Evolutionary conservation across 2,888 invertebrate species (phyloP), one percentile per base, ranked within the genome.

Genomic region (Uloborus plumipes): DNA sequence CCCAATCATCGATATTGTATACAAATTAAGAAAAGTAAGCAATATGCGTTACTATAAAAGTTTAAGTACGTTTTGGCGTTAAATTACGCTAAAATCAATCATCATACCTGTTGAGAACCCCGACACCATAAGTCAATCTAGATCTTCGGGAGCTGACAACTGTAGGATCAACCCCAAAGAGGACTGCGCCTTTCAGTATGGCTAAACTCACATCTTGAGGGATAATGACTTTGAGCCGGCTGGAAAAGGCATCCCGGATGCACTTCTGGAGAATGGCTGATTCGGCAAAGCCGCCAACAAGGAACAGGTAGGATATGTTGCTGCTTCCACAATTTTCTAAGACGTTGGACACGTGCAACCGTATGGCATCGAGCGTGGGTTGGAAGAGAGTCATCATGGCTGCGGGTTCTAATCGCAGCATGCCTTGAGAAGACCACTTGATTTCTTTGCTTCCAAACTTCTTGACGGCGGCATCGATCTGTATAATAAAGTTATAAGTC

Each of bases 201-300:
- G 91, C 90, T 82, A 91, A 87, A 50, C 90, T 89, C n/a, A 91
- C 90, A 13, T 90, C 91, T 88, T 91, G 89, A 20, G 89, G 89
- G 62, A 89, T 89, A 49, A 90, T 88, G 14, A 90, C 89, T 72
- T 88, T 88, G 9, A 89, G 85, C 61, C 86, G 71, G 26, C 87
- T 85, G 0, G 84, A 79, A 61, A 91, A 91, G 59, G 89, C 89
- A 59, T 89, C 88, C 53, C 90, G 86, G n/a, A 91, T 88, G 85
- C 90, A 89, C 74, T 90, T 88, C 86, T 91, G 91, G 9, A 91
- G 87, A 62, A 91, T 88, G 58, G 89, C 89, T 0, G 91, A 91
- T 86, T 91, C 91, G 0, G 91, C 89, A 86, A 91, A 91, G 4
- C 91, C 91, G 47, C 91, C 91, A 1, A 91, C 91, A 70, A 91